Base-by-base conservation (phyloP, 2,113 vertebrate species). In the Oncorhynchus nerka region DNA sequence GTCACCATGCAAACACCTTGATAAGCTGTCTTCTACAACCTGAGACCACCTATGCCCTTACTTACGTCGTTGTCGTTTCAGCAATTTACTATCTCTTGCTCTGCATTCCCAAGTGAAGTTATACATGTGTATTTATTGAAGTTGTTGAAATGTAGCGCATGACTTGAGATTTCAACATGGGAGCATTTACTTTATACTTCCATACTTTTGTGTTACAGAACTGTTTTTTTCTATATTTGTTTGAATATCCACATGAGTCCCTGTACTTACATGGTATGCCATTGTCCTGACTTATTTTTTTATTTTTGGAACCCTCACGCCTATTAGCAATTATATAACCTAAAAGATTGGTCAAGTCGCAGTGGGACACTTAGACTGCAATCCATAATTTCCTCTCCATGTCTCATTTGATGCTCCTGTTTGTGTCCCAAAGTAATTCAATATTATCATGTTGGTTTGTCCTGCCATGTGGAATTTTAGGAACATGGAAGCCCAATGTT, bases 91-190 rank as follows among this genome's bases (percentile, higher is more conserved):
- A 32, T 64, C 28, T 67, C 62, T 26, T 5, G 32, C 28, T 68
- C 66, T 39, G 7, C 61, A 64, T 68, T 68, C 24, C 67, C 6
- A 39, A 11, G 30, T 13, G 19, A 39, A 9, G 39, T 16, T 16
- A 68, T 3, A 68, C 7, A 5, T 72, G 3, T 71, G 74, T 87
- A 86, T 89, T 87, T 89, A 89, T 88, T 88, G 26, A 85, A 73
- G 39, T 9, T 78, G 28, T 71, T 74, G 28, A 72, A 65, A 34
- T 73, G 74, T 80, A 80, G 24, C 83, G 83, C 84, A 85, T 89
- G 85, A 86, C 72, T 48, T 76, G 20, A 75, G 76, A 82, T 68
- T 59, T 13, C 64, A 75, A 55, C 15, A 57, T 66, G 15, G 13
- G 24, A 71, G 55, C 76, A 64, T 66, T 48, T 64, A 45, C 61